Evolutionary conservation across 1,140 invertebrate genomes (phyloP).

Genomic region (Drosophila kohkoa): DNA sequence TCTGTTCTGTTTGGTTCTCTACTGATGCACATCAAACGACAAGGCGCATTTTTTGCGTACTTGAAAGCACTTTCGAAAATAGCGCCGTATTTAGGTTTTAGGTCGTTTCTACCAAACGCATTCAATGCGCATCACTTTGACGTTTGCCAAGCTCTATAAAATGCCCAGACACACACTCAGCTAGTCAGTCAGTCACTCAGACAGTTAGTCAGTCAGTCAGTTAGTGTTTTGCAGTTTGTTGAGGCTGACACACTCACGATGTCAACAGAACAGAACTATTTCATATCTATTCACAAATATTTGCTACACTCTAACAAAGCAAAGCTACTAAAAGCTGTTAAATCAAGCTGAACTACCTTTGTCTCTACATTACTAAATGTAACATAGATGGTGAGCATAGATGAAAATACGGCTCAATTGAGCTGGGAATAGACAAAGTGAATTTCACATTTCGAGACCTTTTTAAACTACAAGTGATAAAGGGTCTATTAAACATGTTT

Average conservation of each 20-base stretch:
- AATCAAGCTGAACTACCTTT: constrained; percentile 34
- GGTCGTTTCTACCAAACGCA: constrained; percentile 59
- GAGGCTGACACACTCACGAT: constrained; percentile 17
- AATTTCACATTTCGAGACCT: too few relatives aligned
- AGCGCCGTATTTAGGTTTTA: constrained; percentile 71
- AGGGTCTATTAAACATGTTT: too few relatives aligned
- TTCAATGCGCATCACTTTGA: constrained; percentile 69
- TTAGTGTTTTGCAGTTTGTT: constrained; percentile 28
- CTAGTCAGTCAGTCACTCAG: neutral
- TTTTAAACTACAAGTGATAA: too few relatives aligned
- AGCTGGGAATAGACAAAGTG: neutral
- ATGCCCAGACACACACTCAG: constrained; percentile 34
- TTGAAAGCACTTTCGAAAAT: constrained; percentile 63
- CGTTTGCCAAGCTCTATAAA: constrained; percentile 60
- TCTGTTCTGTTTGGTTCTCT: constrained; percentile 5
- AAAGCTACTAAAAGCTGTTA: constrained; percentile 24
- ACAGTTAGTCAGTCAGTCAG: constrained; percentile 36
- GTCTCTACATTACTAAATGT: neutral
- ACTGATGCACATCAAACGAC: constrained; percentile 53
- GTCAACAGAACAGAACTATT: constrained; percentile 48
- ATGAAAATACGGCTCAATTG: neutral
- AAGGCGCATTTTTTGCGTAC: constrained; percentile 56
- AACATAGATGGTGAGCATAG: constrained; percentile 8
- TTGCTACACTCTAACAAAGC: constrained; percentile 32
- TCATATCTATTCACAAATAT: constrained; percentile 61